phyloP scores from a whole-genome alignment of 2,113 vertebrate genomes.

The Scalopus aquaticus region DNA sequence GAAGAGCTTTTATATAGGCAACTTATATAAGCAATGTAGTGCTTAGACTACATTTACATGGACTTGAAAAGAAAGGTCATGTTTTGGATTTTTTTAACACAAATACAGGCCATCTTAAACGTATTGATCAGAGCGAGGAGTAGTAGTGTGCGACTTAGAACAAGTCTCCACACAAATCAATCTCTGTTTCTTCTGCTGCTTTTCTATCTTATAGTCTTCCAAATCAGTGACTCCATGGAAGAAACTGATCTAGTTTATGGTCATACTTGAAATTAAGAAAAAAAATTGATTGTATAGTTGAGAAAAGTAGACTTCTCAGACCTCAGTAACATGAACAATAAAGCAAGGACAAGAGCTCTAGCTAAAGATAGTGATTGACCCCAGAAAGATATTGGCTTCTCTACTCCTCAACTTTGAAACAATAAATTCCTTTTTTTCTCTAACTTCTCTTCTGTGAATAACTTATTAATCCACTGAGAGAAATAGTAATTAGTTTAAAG shows the following conservation, averaged over 20 bases:
- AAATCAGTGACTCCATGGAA: not conserved
- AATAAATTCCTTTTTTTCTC: not conserved
- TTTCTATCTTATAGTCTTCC: not conserved
- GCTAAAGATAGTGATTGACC: not conserved
- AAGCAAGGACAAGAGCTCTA: not conserved
- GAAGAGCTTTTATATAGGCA: not conserved
- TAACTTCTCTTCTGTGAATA: not conserved
- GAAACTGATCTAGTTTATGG: not conserved
- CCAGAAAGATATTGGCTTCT: not conserved
- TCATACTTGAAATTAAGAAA: not conserved
- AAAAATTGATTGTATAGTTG: not conserved
- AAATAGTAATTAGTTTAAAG: not conserved
- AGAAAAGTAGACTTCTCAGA: slow-evolving; percentile 25
- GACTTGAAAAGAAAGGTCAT: not conserved
- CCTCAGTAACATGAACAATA: not conserved
- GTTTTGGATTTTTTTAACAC: not conserved
- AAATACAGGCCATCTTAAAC: not conserved
- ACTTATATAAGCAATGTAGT: not conserved
- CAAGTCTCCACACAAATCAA: not conserved
- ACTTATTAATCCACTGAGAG: not conserved
- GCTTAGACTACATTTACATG: not conserved
- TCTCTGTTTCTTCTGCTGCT: not conserved
- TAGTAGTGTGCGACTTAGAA: not conserved
- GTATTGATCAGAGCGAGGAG: not conserved
- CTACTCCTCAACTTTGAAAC: not conserved